Evolutionary conservation across 2,888 invertebrate species (phyloP).

Genomic region (Schrankia costaestrigalis): DNA sequence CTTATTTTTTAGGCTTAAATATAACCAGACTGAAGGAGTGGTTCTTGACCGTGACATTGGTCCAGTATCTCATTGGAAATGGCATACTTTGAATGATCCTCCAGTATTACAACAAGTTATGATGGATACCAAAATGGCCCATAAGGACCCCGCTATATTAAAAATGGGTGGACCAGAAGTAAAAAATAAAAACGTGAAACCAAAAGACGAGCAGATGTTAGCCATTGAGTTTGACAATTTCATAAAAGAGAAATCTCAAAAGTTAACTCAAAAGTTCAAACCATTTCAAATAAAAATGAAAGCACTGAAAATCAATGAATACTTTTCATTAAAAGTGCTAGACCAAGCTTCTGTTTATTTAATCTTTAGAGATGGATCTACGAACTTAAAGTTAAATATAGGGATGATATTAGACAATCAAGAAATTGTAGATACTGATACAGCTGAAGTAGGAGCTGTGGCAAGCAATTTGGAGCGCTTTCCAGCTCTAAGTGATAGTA

Average conservation of each 20-base stretch:
- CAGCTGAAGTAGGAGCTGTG: conserved; percentile 55
- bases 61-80: conserved; percentile 70
- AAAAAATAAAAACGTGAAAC: conserved; percentile 31
- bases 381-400: conserved; percentile 62
- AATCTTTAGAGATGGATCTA: conserved; percentile 61
- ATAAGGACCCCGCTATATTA: conserved; percentile 61
- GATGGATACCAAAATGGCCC: conserved; percentile 65
- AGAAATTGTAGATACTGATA: conserved; percentile 72
- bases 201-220: conserved; percentile 67
- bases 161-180: conserved; percentile 44
- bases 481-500: conserved; percentile 58
- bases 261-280: conserved; percentile 59
- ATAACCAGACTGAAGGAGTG: conserved; percentile 74
- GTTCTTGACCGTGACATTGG: conserved; percentile 62
- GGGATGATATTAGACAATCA: conserved; percentile 76
- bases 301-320: conserved; percentile 68
- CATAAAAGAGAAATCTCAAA: conserved; percentile 67
- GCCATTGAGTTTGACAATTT: conserved; percentile 71
- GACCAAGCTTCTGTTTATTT: conserved; percentile 68
- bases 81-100: conserved; percentile 72
- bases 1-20: conserved; percentile 56
- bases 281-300: conserved; percentile 74
- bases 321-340: conserved; percentile 64
- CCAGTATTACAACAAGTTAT: conserved; percentile 71
- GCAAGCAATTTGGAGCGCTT: conserved; percentile 44